Conservation (phyloP, 2,888 invertebrate genomes). For the Dryococelus australis region DNA sequence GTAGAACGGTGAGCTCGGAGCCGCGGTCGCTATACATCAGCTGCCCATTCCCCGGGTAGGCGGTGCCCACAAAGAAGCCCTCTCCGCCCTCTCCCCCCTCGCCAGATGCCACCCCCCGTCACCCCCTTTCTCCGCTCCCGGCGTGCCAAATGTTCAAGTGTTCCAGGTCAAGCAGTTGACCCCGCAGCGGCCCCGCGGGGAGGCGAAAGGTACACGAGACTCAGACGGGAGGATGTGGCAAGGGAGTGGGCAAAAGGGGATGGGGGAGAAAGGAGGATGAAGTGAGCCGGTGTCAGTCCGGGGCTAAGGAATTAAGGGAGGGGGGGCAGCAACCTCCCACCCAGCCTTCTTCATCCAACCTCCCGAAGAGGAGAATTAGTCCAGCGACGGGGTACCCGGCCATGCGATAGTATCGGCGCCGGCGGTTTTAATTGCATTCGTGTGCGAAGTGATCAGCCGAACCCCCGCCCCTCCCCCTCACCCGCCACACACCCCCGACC, state of each 20-base stretch:
- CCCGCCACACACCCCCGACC: neutral
- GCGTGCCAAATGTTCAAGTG: neutral
- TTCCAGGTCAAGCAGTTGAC: conserved; percentile 10
- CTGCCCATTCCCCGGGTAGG: neutral
- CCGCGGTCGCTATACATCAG: neutral
- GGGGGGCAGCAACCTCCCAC: neutral
- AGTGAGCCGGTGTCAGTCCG: neutral
- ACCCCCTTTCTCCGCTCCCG: neutral
- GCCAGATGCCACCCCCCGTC: neutral
- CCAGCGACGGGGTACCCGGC: neutral
- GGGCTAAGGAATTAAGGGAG: neutral
- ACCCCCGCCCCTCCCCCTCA: neutral
- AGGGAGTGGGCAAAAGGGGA: neutral
- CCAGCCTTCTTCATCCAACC: neutral
- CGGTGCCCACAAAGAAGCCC: neutral
- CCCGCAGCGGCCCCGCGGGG: neutral
- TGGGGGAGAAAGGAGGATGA: no score
- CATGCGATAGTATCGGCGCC: neutral
- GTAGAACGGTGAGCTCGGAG: neutral
- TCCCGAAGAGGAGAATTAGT: neutral
- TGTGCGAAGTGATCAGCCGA: neutral
- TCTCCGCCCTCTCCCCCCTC: neutral
- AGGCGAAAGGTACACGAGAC: neutral
- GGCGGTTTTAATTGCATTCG: conserved; percentile 1
- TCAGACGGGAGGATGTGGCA: neutral